Evolutionary conservation across 92 coral and sea anemone genomes (phyloP).

Genomic region (Meandrina meandrites): DNA sequence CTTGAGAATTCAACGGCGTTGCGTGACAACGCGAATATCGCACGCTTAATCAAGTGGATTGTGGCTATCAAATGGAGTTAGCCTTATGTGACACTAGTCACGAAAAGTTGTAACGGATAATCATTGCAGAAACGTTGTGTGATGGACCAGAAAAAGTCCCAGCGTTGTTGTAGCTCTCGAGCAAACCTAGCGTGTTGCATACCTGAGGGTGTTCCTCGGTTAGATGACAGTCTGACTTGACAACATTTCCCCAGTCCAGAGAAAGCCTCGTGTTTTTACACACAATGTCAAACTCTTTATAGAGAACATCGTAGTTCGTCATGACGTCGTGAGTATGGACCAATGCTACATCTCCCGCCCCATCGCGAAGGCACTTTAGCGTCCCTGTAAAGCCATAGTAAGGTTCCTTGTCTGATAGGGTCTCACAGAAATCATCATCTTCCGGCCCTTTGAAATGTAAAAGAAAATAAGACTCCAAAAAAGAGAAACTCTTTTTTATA

Average conservation of each 20-base stretch:
- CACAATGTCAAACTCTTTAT: constrained; percentile 28
- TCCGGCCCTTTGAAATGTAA: background rate
- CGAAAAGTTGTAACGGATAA: too few relatives aligned
- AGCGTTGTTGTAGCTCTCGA: background rate
- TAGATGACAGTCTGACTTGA: constrained; percentile 35
- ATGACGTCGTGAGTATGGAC: constrained; percentile 58
- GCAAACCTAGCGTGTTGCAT: background rate
- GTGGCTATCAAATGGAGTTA: too few relatives aligned
- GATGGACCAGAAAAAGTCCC: background rate
- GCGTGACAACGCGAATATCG: too few relatives aligned
- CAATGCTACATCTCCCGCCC: constrained; percentile 55
- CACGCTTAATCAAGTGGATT: too few relatives aligned
- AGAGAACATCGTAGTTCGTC: constrained; percentile 22
- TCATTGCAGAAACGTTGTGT: background rate
- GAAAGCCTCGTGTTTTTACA: constrained; percentile 14
- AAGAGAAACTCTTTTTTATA: too few relatives aligned
- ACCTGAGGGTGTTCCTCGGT: constrained; percentile 54
- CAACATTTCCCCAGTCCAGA: constrained; percentile 28
- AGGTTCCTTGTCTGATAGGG: constrained; percentile 48
- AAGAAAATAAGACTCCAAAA: too few relatives aligned
- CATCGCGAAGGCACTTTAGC: constrained; percentile 40
- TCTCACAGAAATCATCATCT: constrained; percentile 45
- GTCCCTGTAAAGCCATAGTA: constrained; percentile 52
- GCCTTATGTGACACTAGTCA: too few relatives aligned
- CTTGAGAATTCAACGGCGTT: too few relatives aligned